phyloP scores from a whole-genome alignment of 1,140 invertebrate species.

The Drosophila pallidifrons region DNA sequence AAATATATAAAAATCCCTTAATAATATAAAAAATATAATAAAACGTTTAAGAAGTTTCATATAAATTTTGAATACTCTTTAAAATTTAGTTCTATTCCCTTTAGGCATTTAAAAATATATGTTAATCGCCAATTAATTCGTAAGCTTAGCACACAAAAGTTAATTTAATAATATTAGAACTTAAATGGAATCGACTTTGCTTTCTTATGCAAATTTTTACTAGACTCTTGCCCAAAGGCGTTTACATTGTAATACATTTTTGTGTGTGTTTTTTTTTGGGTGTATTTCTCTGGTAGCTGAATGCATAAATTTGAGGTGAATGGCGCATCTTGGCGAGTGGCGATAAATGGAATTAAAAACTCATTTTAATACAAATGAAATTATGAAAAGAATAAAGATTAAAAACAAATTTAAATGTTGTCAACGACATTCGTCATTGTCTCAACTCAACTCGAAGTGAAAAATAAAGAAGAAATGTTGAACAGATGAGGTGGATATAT shows the following conservation, averaged over 20 bases:
- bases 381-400: constrained; percentile 43
- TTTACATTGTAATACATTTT: constrained; percentile 19
- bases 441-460: constrained; percentile 7
- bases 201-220: constrained; percentile 7
- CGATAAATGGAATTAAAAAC: constrained; percentile 64
- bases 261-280: neutral
- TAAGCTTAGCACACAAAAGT: neutral
- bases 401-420: constrained; percentile 38
- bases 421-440: constrained; percentile 63
- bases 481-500: constrained; percentile 15
- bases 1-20: too few relatives aligned
- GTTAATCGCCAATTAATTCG: neutral
- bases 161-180: constrained; percentile 1
- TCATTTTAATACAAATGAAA: constrained; percentile 47
- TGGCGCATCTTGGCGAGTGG: constrained; percentile 13
- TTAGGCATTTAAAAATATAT: neutral
- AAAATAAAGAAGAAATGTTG: neutral
- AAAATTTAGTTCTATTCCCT: too few relatives aligned
- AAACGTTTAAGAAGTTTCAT: too few relatives aligned
- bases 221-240: neutral
- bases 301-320: constrained; percentile 18
- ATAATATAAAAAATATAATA: too few relatives aligned
- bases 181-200: neutral
- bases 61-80: too few relatives aligned
- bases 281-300: neutral